A percentile compares a stretch with the other conserved stretches of the same genome.
Evolutionary conservation across 2,888 invertebrate species (phyloP).

Genomic region (Agrotis exclamationis): DNA sequence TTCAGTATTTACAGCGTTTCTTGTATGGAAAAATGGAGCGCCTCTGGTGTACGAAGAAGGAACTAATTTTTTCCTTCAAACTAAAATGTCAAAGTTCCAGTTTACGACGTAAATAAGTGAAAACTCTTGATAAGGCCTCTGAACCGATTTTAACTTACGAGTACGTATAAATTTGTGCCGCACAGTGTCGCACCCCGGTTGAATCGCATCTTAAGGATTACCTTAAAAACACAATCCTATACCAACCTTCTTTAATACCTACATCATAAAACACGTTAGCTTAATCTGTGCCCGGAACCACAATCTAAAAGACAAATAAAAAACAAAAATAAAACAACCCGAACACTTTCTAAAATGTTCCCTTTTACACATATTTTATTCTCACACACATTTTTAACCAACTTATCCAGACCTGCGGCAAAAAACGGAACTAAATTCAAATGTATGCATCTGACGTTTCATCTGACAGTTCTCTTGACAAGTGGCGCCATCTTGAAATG

Average conservation of each 20-base stretch:
- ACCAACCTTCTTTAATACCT: neutral
- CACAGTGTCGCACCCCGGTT: too few species aligned
- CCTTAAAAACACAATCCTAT: neutral
- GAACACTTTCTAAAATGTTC: constrained; percentile 30
- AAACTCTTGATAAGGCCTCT: too few species aligned
- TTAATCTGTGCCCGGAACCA: neutral
- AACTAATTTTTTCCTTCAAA: too few species aligned
- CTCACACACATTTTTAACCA: constrained; percentile 15
- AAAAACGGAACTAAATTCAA: constrained; percentile 20
- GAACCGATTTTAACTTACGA: too few species aligned
- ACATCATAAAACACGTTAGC: neutral
- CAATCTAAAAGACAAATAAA: constrained; percentile 27
- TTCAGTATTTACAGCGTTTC: too few species aligned
- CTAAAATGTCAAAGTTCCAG: too few species aligned
- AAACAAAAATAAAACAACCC: constrained; percentile 22
- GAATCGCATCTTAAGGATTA: too few species aligned
- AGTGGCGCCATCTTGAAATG: constrained; percentile 29
- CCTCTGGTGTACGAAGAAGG: too few species aligned
- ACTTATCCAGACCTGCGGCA: constrained; percentile 1
- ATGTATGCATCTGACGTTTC: constrained; percentile 25
- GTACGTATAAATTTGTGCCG: too few species aligned
- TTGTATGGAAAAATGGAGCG: too few species aligned
- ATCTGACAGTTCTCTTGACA: constrained; percentile 31
- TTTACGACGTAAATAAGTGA: too few species aligned
- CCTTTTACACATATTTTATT: constrained; percentile 34